Conservation (phyloP, 2,888 invertebrate species). For the Cabera pusaria region DNA sequence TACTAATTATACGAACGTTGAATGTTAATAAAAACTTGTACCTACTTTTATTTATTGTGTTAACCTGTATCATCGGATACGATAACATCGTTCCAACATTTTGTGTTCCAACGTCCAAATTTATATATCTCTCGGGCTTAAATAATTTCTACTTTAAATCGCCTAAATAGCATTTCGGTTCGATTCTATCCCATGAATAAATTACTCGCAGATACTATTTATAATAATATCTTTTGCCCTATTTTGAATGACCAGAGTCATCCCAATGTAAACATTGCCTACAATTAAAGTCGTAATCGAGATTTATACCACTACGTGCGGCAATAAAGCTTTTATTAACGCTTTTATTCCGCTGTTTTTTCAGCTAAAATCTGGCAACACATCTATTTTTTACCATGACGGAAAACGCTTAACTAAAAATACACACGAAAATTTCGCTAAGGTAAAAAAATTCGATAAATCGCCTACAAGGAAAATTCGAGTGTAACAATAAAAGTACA, state of each 20-base stretch:
- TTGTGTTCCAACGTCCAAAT: too few species aligned
- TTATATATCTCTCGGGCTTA: too few species aligned
- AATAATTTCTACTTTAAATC: too few species aligned
- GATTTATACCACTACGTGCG: conserved; percentile 11
- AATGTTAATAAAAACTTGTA: too few species aligned
- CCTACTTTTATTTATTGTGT: too few species aligned
- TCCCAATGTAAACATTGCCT: conserved; percentile 11
- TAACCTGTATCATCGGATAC: too few species aligned
- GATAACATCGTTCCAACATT: too few species aligned
- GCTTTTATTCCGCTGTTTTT: conserved; percentile 9
- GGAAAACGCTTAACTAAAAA: conserved; percentile 13
- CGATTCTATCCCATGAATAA: too few species aligned
- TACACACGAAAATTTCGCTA: conserved; percentile 7
- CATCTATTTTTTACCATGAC: conserved; percentile 4
- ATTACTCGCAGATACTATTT: too few species aligned
- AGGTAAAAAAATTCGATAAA: conserved; percentile 9
- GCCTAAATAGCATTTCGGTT: too few species aligned
- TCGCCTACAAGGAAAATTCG: conserved; percentile 2
- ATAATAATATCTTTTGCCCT: too few species aligned
- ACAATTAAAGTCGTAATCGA: conserved; percentile 12
- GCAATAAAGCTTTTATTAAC: conserved; percentile 16
- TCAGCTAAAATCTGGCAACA: conserved; percentile 1
- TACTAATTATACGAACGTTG: too few species aligned
- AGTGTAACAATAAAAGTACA: conserved; percentile 16
- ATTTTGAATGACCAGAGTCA: conserved; percentile 9